Evolutionary conservation across 1,140 invertebrate species (phyloP).

Genomic region (Bombyx mori): ASM3026992v2 NC_085110.1:11282001-11282500

Average conservation of each 20-base stretch:
- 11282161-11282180: constrained; percentile 5
- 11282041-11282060: constrained; percentile 27
- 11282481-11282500: too few relatives aligned
- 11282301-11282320: constrained; percentile 25
- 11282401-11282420: neutral
- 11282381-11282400: constrained; percentile 1
- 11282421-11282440: neutral
- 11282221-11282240: constrained; percentile 46
- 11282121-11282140: neutral
- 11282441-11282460: constrained; percentile 10
- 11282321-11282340: neutral
- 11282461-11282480: neutral
- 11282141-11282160: neutral
- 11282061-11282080: constrained; percentile 21
- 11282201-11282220: constrained; percentile 30
- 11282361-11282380: constrained; percentile 2
- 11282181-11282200: constrained; percentile 45
- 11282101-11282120: constrained; percentile 20
- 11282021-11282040: constrained; percentile 26
- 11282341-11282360: neutral
- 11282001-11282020: constrained; percentile 12
- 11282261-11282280: constrained; percentile 21
- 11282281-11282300: constrained; percentile 37
- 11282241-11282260: constrained; percentile 43
- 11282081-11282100: constrained; percentile 29